A percentile compares a stretch with the other conserved stretches of the same genome.
Conservation (phyloP, 1,140 invertebrate species). For the Acromyrmex heyeri region DNA sequence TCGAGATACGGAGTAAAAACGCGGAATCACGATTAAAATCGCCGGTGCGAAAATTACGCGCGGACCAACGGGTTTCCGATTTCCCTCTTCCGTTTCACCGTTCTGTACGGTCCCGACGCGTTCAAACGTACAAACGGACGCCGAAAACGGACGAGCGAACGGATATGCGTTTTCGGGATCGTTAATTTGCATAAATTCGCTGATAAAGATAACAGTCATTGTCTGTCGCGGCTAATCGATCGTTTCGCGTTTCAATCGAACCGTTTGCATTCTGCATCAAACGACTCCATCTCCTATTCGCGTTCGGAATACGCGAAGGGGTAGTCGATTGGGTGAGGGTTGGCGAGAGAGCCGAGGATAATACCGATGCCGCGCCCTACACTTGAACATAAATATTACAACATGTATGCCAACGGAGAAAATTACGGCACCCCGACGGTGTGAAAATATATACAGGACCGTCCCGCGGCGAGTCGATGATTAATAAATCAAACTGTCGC, state of each 20-base stretch:
- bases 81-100: neutral
- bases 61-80: neutral
- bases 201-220: constrained; percentile 69
- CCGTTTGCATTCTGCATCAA: constrained; percentile 25
- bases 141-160: constrained; percentile 12
- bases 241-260: constrained; percentile 50
- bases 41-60: constrained; percentile 47
- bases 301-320: neutral
- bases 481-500: constrained; percentile 81
- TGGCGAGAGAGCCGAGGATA: neutral
- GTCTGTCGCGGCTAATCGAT: constrained; percentile 56
- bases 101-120: neutral
- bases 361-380: constrained; percentile 20
- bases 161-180: constrained; percentile 19
- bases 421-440: constrained; percentile 68
- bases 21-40: constrained; percentile 55
- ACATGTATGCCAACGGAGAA: constrained; percentile 54
- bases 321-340: neutral
- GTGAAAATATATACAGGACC: constrained; percentile 70
- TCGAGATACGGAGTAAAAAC: constrained; percentile 61
- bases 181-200: constrained; percentile 71
- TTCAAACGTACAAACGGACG: neutral
- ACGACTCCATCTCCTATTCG: constrained; percentile 35
- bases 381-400: constrained; percentile 72
- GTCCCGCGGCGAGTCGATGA: constrained; percentile 71